These are phyloP conservation scores for Acyrthosiphon pisum DNA, from an alignment of 1,140 invertebrate genomes.

Conservation along the genomic window DNA sequence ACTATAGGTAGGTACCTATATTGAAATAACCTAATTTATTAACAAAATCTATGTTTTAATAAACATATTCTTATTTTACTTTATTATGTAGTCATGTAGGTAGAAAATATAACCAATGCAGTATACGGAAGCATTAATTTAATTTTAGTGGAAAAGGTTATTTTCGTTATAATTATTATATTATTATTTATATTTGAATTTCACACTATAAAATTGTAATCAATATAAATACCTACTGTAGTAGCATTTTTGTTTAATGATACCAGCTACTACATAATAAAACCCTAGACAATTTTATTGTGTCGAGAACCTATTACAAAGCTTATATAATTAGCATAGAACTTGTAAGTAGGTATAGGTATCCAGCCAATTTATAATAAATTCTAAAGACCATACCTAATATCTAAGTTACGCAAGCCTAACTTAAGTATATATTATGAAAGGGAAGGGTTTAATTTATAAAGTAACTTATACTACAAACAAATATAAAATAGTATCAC, in stretches of 20 bases:
- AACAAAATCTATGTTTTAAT: neutral
- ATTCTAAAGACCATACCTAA: neutral
- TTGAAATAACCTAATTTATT: no score
- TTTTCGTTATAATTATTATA: conserved; percentile 20
- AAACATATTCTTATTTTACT: neutral
- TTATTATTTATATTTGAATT: neutral
- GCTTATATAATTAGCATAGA: neutral
- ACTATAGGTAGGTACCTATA: neutral
- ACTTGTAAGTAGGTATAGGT: neutral
- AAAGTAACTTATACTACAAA: conserved; percentile 3
- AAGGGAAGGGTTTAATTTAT: conserved; percentile 18
- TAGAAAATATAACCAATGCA: neutral
- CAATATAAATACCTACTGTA: neutral
- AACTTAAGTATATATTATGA: neutral
- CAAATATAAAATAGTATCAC: neutral
- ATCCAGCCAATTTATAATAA: neutral
- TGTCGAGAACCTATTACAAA: neutral
- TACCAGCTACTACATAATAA: neutral
- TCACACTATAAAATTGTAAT: conserved; percentile 7
- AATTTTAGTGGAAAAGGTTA: neutral
- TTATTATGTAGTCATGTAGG: neutral
- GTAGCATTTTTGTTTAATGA: neutral
- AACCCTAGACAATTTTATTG: conserved; percentile 11
- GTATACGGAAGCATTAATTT: conserved; percentile 9
- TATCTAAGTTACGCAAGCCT: neutral